phyloP scores from a whole-genome alignment of 1,140 invertebrate genomes.

The Neodiprion fabricii region DNA sequence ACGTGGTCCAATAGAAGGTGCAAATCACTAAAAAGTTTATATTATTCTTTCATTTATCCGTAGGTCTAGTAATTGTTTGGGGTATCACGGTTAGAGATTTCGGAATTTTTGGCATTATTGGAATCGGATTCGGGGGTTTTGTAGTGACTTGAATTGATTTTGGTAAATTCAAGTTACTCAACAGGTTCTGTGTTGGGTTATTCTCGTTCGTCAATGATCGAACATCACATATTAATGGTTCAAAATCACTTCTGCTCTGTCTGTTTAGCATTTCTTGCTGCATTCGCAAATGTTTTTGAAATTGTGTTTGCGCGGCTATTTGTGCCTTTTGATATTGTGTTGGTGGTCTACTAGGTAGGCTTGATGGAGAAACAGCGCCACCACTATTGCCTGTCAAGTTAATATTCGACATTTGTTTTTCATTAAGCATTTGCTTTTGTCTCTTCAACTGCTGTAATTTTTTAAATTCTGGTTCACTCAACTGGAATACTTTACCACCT shows the following conservation, averaged over 20 bases:
- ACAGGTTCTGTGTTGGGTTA: conserved; percentile 52
- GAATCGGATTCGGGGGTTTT: conserved; percentile 48
- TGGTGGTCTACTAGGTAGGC: neutral
- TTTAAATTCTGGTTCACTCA: conserved; percentile 51
- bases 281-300: conserved; percentile 56
- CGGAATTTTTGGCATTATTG: conserved; percentile 74
- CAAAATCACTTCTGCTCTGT: conserved; percentile 56
- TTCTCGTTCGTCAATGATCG: conserved; percentile 52
- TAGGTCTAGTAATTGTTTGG: conserved; percentile 62
- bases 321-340: conserved; percentile 50
- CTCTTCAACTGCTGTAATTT: conserved; percentile 50
- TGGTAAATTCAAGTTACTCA: conserved; percentile 56
- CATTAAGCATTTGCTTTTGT: conserved; percentile 50
- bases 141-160: conserved; percentile 61
- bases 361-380: neutral
- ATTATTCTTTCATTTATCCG: conserved; percentile 48
- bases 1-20: conserved; percentile 1
- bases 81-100: conserved; percentile 78
- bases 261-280: conserved; percentile 57
- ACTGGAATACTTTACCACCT: conserved; percentile 53
- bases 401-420: conserved; percentile 24
- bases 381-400: neutral
- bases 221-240: conserved; percentile 59
- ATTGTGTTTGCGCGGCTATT: conserved; percentile 45
- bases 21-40: neutral